Conservation (phyloP, 2,888 invertebrate species). For the Meiosimyza platycephala region DNA sequence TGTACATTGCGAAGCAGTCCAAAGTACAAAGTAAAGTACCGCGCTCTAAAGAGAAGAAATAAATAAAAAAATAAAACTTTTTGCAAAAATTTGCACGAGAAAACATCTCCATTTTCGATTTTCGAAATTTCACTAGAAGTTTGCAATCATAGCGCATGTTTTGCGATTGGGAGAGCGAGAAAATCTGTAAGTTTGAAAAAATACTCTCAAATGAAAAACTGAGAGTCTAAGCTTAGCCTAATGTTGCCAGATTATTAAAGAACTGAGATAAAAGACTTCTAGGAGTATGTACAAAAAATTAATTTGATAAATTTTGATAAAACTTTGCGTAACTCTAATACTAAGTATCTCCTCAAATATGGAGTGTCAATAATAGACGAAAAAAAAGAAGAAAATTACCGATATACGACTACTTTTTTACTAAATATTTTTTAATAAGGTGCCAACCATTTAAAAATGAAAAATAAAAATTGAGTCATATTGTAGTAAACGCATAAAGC, state of each 20-base stretch:
- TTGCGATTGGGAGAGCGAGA: neutral
- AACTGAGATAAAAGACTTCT: neutral
- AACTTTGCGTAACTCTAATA: no score
- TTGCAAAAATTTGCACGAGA: neutral
- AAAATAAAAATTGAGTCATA: no score
- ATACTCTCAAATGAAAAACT: neutral
- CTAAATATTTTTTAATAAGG: no score
- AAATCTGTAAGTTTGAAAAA: neutral
- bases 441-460: no score
- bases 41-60: neutral
- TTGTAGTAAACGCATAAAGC: no score
- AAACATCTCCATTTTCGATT: conserved; percentile 12
- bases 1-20: no score
- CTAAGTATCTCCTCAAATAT: no score
- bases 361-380: no score
- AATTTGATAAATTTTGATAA: no score
- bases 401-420: no score
- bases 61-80: neutral
- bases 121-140: conserved; percentile 23
- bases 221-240: neutral
- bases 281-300: no score
- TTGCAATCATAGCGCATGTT: conserved; percentile 22
- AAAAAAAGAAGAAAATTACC: no score
- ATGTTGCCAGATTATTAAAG: conserved; percentile 21
- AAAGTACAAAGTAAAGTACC: neutral